Conservation (phyloP, 2,888 invertebrate genomes). For the Caenorhabditis parvicauda region DNA sequence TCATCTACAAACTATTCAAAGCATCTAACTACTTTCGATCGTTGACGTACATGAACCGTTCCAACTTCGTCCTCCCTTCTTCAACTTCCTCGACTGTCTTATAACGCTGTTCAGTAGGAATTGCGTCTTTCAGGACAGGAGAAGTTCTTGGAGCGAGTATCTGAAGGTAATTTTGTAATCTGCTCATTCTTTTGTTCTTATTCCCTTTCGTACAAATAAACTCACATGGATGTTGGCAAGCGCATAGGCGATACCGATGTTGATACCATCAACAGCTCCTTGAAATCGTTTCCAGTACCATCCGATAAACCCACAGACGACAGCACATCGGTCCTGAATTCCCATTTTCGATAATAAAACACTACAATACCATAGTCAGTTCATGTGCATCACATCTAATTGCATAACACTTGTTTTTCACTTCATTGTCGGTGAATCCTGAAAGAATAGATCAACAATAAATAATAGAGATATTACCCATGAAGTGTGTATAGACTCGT, state of each 20-base stretch:
- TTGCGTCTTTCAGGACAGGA: conserved; percentile 44
- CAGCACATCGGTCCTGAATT: conserved; percentile 50
- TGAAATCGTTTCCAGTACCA: conserved; percentile 62
- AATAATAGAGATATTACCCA: not conserved
- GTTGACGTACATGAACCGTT: conserved; percentile 25
- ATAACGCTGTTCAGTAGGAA: conserved; percentile 35
- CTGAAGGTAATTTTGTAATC: conserved; percentile 1
- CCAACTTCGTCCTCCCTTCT: conserved; percentile 19
- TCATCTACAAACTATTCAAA: not conserved
- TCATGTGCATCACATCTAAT: conserved; percentile 41
- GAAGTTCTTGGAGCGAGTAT: conserved; percentile 33
- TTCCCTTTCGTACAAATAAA: not conserved
- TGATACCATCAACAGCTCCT: conserved; percentile 59
- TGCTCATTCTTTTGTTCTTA: conserved; percentile 1
- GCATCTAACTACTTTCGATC: conserved; percentile 10
- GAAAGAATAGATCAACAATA: not conserved
- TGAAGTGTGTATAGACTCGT: conserved; percentile 20
- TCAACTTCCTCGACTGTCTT: conserved; percentile 32
- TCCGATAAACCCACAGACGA: conserved; percentile 51
- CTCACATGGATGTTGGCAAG: conserved; percentile 35
- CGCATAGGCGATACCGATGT: conserved; percentile 47
- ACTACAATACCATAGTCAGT: conserved; percentile 36
- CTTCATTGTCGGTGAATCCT: conserved; percentile 24
- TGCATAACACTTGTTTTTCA: conserved; percentile 48
- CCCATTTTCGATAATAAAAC: not conserved